Base-by-base conservation (phyloP, 2,797 vertebrate species). In the Neosalanx taihuensis region DNA sequence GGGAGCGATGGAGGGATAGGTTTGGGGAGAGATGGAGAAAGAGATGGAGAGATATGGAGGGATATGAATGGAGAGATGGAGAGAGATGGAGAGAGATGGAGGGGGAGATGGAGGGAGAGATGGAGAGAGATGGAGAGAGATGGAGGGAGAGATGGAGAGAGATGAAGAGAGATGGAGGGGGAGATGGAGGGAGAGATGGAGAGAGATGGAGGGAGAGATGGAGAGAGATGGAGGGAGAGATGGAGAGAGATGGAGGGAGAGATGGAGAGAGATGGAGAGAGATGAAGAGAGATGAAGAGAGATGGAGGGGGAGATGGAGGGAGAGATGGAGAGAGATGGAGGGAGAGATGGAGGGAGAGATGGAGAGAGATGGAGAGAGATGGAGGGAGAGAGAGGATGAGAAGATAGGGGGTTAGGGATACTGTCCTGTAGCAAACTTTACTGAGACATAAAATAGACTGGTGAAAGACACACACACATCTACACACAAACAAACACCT, bases 401-500 rank as follows among this genome's bases (percentile, higher is more conserved):
- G 23, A 49, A 9, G n/a, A 20, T 10, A 15, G 41, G 20, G 41
- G 65, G 41, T 20, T 9, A 49, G n/a, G 5, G 64, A 15, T 23
- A 51, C 10, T 67, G 41, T 67, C 20, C 13, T 35, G 23, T 0
- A 4, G n/a, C n/a, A n/a, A n/a, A n/a, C n/a, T n/a, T n/a, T n/a
- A n/a, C n/a, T 56, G 56, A 18, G 56, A 17, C 37, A 23, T 26
- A 23, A 70, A 46, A 35, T 35, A 35, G 33, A 6, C 33, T 35
- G 33, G 33, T 35, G 33, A 70, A n/a, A 68, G 9, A 57, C 49
- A 58, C 53, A 68, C 17, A 57, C 49, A 49, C 65, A 67, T 41
- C 49, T 46, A 60, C 56, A 41, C 35, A 49, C 69, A 71, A 37
- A 63, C 69, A 63, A 35, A 70, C 68, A 70, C 53, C 56, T 60